Base-by-base conservation (phyloP, 2,888 invertebrate genomes). In the Pterostichus niger region DNA sequence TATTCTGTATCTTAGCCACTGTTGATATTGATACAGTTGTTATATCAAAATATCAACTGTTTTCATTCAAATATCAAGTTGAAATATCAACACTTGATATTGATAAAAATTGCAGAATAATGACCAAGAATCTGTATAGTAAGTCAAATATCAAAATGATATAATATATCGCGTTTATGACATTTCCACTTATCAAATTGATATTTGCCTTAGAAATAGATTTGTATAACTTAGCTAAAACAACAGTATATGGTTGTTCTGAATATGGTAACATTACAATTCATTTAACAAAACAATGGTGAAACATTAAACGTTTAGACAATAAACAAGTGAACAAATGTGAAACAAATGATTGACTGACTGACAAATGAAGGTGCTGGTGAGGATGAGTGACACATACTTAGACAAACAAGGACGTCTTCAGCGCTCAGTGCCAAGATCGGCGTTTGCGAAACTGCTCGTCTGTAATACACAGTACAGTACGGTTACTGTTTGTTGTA, bases 361-460 rank as follows among this genome's bases (percentile, higher is more conserved):
- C 40, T 71, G 49, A 79, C 35, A 59, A 80, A 75, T 82, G 59
- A 75, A 68, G 17, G 71, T 54, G 46, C 68, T 40, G 56, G 68
- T 71, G 68, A 71, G 15, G 64, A 83, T 77, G 83, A 77, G 77
- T 77, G 77, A 76, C 61, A 83, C 83, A 83, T 83, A 83, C 83
- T 83, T 83, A 83, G 76, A 83, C 77, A 83, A 68, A 64, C 54
- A 82, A 82, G 59, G 73, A 64, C 75, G 75, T 83, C 83, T 46
- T 75, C 75, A 40, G 64, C 77, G 83, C 56, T 83, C 83, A 83
- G 83, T 83, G 83, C 83, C 83, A 64, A 17, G 83, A 83, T 17
- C 83, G 76, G 64, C 83, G 83, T 54, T 83, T 59, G 61, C 83
- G 83, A 61, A 77, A 77, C 49, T 71, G 71, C 81, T 52, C 54